Conservation (phyloP, 2,797 vertebrate species). For the Hirundo rustica region DNA sequence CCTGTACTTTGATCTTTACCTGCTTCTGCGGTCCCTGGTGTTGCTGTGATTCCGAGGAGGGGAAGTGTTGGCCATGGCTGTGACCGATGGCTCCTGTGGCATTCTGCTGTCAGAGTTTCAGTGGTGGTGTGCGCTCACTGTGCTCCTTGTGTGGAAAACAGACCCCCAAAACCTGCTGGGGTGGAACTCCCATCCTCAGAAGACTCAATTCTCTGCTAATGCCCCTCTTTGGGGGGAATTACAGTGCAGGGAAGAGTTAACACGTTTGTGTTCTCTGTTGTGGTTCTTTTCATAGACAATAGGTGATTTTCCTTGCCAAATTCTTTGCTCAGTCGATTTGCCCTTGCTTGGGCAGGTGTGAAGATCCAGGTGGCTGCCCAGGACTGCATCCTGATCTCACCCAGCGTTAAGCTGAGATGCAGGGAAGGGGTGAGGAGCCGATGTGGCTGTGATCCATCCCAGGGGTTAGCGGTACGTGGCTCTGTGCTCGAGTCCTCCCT, state of each 20-base stretch:
- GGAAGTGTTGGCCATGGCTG: neutral
- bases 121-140: neutral
- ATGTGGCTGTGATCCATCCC: constrained; percentile 21
- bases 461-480: neutral
- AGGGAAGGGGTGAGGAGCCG: neutral
- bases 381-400: neutral
- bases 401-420: neutral
- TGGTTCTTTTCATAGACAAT: constrained; percentile 29
- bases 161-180: neutral
- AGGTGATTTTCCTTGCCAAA: constrained; percentile 28
- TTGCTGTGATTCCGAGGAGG: neutral
- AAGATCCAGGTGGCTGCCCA: neutral
- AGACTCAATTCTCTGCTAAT: neutral
- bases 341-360: constrained; percentile 3
- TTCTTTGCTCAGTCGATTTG: constrained; percentile 14
- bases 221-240: neutral
- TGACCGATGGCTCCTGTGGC: fast-evolving
- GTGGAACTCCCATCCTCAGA: neutral
- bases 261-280: neutral
- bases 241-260: neutral
- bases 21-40: neutral
- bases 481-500: neutral
- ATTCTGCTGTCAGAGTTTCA: neutral
- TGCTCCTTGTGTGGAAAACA: neutral
- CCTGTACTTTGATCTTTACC: neutral